phyloP scores from a whole-genome alignment of 2,797 vertebrate genomes.

The Psittacula echo region DNA sequence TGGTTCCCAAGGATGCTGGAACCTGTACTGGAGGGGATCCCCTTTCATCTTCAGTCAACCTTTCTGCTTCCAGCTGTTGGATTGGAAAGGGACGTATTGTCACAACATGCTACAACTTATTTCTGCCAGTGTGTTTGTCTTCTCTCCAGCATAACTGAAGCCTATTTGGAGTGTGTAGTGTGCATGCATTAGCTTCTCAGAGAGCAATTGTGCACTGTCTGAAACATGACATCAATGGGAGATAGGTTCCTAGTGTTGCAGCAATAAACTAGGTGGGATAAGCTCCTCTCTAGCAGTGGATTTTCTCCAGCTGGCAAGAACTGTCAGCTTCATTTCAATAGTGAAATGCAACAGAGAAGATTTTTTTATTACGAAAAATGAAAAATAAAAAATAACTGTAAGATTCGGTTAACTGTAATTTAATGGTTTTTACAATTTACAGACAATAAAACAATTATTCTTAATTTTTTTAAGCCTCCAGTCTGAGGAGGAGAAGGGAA shows the following conservation, averaged over 20 bases:
- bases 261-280: background rate
- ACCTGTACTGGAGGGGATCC: conserved; percentile 23
- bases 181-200: background rate
- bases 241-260: background rate
- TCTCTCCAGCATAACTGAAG: background rate
- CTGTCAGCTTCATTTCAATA: background rate
- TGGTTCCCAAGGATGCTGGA: conserved; percentile 28
- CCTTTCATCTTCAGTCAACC: conserved; percentile 28
- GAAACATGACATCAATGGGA: background rate
- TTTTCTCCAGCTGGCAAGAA: conserved; percentile 25
- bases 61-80: conserved; percentile 25
- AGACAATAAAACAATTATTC: background rate
- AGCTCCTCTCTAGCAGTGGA: background rate
- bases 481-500: background rate
- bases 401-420: background rate
- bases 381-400: background rate
- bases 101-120: background rate
- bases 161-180: background rate
- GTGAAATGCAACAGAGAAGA: conserved; percentile 2
- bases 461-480: background rate
- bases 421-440: background rate
- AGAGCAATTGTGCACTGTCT: background rate
- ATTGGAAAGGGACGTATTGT: background rate
- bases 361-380: conserved; percentile 12
- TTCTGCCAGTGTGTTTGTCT: background rate